Base-by-base conservation (phyloP, 2,113 vertebrate species). In the Sinocyclocheilus rhinocerous region DNA sequence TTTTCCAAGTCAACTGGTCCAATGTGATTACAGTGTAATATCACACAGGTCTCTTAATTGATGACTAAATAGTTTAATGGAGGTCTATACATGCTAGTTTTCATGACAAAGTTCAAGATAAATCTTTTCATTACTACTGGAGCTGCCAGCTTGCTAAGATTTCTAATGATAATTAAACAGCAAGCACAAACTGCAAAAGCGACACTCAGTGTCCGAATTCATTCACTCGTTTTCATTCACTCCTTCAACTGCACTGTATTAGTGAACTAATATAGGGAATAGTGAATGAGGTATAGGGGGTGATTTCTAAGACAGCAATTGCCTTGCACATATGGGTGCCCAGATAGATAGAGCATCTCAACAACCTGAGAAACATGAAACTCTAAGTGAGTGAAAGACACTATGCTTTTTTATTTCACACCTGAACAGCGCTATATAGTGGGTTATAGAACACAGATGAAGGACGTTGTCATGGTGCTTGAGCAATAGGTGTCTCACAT, bases 391-490 rank as follows among this genome's bases (percentile, higher is more conserved):
- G 76, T 77, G 76, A 52, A 55, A 55, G 18, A 26, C 48, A 16
- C 48, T 29, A 15, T 11, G 45, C 24, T 26, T 52, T 76, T 50
- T 48, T 79, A 79, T 79, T 79, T 59, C 76, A 57, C 76, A 57
- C 55, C 11, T 61, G 33, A 80, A 80, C 29, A 13, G 52, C 1
- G 20, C 52, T 59, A 61, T 57, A 79, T 45, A 20, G 26, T 3
- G 13, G 24, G 45, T 20, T 29, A 29, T 10, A 18, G 48, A 55
- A 20, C 26, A 36, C 55, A 42, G 52, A 61, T n/a, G 77, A 80
- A 80, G 77, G 77, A 36, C 77, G 77, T 79, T 79, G 77, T 79
- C 77, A 61, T 79, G 77, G 55, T 79, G 77, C 69, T 55, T 55
- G 52, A 55, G 75, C 45, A 77, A 77, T 24, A 50, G 7, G 26